A percentile compares a stretch with the other conserved stretches of the same genome.
Conservation (phyloP, 2,113 vertebrate genomes). For the Misgurnus mizolepis region DNA sequence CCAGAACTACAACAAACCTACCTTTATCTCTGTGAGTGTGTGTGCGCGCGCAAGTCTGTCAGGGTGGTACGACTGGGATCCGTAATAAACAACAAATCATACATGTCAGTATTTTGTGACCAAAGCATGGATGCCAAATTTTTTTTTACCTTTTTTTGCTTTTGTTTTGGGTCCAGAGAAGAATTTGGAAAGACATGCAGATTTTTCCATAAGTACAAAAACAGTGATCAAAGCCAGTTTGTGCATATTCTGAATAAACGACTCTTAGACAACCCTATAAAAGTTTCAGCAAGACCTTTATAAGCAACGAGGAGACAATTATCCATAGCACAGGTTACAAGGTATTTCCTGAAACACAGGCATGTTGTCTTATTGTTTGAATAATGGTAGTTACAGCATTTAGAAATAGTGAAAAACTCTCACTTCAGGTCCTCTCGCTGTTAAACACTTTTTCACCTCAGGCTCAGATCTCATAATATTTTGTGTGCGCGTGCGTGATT, state of each 20-base stretch:
- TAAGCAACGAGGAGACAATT: slow-evolving; percentile 11
- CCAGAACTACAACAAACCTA: slow-evolving; percentile 98
- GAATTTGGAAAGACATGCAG: slow-evolving; percentile 37
- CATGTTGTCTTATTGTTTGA: too few species aligned
- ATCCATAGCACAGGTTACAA: background rate
- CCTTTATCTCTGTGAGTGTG: slow-evolving; percentile 78
- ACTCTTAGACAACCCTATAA: slow-evolving; percentile 28
- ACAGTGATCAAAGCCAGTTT: slow-evolving; percentile 34
- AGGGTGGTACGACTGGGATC: slow-evolving; percentile 86
- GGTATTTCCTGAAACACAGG: slow-evolving; percentile 4
- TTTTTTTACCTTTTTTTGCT: slow-evolving; percentile 61
- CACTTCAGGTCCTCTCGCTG: slow-evolving; percentile 5
- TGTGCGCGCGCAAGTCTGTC: slow-evolving; percentile 74
- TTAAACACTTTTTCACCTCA: slow-evolving; percentile 40
- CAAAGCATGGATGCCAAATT: slow-evolving; percentile 99
- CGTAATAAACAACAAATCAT: slow-evolving; percentile 73
- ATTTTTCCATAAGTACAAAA: slow-evolving; percentile 39
- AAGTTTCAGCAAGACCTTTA: slow-evolving; percentile 34
- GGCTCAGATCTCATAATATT: slow-evolving; percentile 33
- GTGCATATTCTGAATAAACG: slow-evolving; percentile 46
- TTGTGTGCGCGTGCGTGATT: background rate
- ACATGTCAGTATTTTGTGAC: slow-evolving; percentile 94
- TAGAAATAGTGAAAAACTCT: background rate
- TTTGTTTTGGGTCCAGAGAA: slow-evolving; percentile 66
- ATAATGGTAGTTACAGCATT: background rate